These are phyloP conservation scores for Chiloscyllium punctatum DNA, from an alignment of 2,797 vertebrate genomes.

Conservation along the genomic window DNA sequence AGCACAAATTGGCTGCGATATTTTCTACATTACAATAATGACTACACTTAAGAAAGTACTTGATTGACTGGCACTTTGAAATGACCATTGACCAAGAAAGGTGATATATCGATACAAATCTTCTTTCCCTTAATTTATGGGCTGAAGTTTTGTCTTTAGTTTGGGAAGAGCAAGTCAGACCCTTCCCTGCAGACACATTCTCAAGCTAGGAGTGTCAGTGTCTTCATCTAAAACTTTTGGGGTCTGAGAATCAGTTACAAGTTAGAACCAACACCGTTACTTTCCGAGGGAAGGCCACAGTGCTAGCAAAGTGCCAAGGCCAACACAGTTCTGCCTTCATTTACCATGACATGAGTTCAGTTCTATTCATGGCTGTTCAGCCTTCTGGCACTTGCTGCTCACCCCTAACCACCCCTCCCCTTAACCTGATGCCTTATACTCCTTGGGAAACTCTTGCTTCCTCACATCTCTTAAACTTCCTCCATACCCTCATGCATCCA, in stretches of 20 bases:
- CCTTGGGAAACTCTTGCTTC: too few relatives aligned
- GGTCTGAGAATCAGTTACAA: not conserved
- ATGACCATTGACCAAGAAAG: not conserved
- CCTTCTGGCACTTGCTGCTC: too few relatives aligned
- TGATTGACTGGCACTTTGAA: not conserved
- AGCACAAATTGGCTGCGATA: not conserved
- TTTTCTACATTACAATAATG: not conserved
- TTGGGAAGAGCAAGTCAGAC: not conserved
- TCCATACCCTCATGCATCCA: too few relatives aligned
- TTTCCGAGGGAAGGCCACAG: not conserved
- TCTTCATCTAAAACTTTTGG: not conserved
- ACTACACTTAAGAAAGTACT: not conserved
- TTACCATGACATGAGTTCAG: too few relatives aligned
- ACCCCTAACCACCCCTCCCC: too few relatives aligned
- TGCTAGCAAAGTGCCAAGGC: too few relatives aligned
- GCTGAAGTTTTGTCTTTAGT: not conserved
- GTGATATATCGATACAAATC: not conserved
- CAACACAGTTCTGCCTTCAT: too few relatives aligned
- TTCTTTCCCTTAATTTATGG: not conserved
- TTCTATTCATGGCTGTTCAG: too few relatives aligned
- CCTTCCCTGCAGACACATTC: not conserved
- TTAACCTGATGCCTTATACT: too few relatives aligned
- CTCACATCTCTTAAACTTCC: too few relatives aligned
- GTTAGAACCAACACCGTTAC: not conserved
- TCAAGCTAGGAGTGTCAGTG: not conserved